phyloP scores from a whole-genome alignment of 2,113 vertebrate genomes.

The Peromyscus leucopus region DNA sequence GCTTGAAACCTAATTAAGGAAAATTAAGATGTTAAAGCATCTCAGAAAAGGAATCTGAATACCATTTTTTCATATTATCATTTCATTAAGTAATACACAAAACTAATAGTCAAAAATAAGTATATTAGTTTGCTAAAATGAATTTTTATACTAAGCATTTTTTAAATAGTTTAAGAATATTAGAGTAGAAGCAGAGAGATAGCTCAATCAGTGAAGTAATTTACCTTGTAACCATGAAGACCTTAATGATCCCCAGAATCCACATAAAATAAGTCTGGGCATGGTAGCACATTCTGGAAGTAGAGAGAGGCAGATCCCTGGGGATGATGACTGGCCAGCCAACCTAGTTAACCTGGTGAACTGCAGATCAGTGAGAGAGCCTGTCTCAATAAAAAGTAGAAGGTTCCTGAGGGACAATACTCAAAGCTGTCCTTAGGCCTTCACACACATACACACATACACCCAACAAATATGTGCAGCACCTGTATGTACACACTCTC shows the following conservation, averaged over 20 bases:
- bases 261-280: background rate
- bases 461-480: background rate
- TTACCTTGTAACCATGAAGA: background rate
- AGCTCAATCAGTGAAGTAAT: background rate
- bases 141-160: background rate
- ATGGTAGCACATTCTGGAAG: background rate
- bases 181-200: background rate
- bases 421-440: background rate
- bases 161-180: background rate
- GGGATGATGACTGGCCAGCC: background rate
- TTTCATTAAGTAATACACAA: background rate
- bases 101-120: background rate
- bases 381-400: background rate
- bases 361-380: background rate
- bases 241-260: background rate
- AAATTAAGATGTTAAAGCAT: background rate
- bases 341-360: background rate
- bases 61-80: background rate
- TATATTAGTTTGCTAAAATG: background rate
- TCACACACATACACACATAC: background rate
- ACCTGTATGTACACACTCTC: background rate
- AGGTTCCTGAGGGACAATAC: background rate
- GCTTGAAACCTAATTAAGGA: background rate
- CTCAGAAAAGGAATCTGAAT: background rate
- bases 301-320: background rate